Evolutionary conservation across 2,113 vertebrate genomes (phyloP).

Genomic region (Phyllostomus hastatus): DNA sequence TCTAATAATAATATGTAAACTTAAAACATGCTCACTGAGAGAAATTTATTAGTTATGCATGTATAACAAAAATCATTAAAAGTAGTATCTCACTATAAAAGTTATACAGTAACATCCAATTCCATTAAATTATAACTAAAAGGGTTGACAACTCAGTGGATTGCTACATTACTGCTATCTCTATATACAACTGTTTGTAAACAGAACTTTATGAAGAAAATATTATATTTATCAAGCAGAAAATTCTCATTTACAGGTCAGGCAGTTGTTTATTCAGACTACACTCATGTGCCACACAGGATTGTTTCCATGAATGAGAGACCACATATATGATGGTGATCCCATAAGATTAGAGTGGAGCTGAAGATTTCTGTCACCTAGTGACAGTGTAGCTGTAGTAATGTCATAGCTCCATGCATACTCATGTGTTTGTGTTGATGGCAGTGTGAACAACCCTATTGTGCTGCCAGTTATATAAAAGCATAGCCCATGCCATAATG

Average conservation of each 20-base stretch:
- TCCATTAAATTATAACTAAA: background rate
- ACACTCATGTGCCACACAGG: background rate
- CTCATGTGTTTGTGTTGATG: background rate
- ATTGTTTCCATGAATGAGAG: background rate
- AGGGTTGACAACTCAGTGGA: background rate
- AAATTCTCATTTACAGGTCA: background rate
- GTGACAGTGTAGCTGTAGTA: too few relatives aligned
- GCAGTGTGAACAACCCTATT: too few relatives aligned
- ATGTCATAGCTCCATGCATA: too few relatives aligned
- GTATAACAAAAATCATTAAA: background rate
- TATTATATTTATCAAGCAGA: background rate
- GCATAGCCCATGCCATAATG: too few relatives aligned
- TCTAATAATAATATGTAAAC: background rate
- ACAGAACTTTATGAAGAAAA: background rate
- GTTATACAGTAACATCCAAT: background rate
- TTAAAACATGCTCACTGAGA: background rate
- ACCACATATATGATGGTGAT: background rate
- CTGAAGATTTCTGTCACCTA: background rate
- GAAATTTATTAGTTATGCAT: background rate
- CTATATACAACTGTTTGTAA: background rate
- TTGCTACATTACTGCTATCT: background rate
- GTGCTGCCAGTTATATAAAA: background rate
- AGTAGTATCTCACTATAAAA: background rate
- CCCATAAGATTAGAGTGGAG: background rate
- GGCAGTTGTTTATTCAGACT: background rate